Evolutionary conservation across 2,888 invertebrate genomes (phyloP), one percentile per base, ranked within the genome.

Genomic region (Sphaerophoria taeniata): DNA sequence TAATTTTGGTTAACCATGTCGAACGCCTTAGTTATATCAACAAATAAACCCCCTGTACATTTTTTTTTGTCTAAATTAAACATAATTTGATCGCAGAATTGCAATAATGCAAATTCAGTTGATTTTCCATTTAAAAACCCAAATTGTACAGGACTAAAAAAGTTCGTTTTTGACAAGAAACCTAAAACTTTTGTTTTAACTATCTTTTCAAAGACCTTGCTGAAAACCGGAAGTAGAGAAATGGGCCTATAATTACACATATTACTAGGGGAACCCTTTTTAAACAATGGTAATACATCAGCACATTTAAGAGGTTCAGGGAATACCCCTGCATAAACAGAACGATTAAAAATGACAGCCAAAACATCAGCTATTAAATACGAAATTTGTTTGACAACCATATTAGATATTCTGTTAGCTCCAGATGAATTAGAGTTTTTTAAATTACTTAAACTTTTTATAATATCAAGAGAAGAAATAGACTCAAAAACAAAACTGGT

Each of bases 1-100:
- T 14, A 49, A 1, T 39, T 39, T 1, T 39, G 39, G 9, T 39
- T 9, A 6, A 39, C 39, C 39, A 39, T 39, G 1, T 47, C 47
- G n/a, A 9, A 47, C 2, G 47, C n/a, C n/a, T n/a, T 47, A 2
- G n/a, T 14, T 14, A 47, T 51, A 24, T 51, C 51, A 33, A 56
- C 24, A 36, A 69, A 51, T 16, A n/a, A 39, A 16, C 6, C 55
- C 16, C 53, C 67, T 6, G 53, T 43, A 43, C 6, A 53, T 24
- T 69, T 69, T 53, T n/a, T 39, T 24, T 12, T 53, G 34, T 51
- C 67, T 31, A 53, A 16, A 14, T 36, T 53, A 34, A 4, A 11
- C 12, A 69, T 24, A 43, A 47, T 69, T 53, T 55, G 55, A 0
- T 53, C 36, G 36, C 55, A 69, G 43, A 69, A 69, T 31, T 34